Conservation (phyloP, 2,113 vertebrate species). For the Onychostoma macrolepis region DNA sequence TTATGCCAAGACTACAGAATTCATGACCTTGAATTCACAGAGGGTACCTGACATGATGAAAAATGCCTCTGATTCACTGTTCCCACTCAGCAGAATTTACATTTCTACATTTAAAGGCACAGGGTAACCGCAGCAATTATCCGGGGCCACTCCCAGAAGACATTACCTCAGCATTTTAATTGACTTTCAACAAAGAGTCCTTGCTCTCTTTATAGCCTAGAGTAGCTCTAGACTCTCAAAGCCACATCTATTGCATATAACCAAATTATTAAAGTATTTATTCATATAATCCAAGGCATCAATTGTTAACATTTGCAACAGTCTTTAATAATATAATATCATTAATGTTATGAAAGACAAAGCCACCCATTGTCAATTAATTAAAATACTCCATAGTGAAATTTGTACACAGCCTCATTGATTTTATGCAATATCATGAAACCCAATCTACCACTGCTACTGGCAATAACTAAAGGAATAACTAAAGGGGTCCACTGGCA, state of each 20-base stretch:
- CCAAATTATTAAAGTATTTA: neutral
- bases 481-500: neutral
- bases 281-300: neutral
- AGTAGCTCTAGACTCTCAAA: neutral
- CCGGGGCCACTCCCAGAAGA: constrained; percentile 24
- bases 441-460: neutral
- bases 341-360: neutral
- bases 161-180: constrained; percentile 37
- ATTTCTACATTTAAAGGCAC: constrained; percentile 25
- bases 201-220: neutral
- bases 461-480: neutral
- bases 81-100: constrained; percentile 29
- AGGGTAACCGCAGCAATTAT: constrained; percentile 39
- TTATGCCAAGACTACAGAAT: neutral
- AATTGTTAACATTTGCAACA: neutral
- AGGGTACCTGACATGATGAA: constrained; percentile 21
- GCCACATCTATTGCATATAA: neutral
- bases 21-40: constrained; percentile 7
- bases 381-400: neutral
- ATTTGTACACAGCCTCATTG: neutral
- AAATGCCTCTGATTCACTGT: constrained; percentile 29
- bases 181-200: constrained; percentile 19
- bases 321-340: neutral
- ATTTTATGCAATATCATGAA: neutral
- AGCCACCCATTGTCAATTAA: neutral